Evolutionary conservation across 2,113 vertebrate species (phyloP), one percentile per base, ranked within the genome.

Genomic region (Crypturellus undulatus): DNA sequence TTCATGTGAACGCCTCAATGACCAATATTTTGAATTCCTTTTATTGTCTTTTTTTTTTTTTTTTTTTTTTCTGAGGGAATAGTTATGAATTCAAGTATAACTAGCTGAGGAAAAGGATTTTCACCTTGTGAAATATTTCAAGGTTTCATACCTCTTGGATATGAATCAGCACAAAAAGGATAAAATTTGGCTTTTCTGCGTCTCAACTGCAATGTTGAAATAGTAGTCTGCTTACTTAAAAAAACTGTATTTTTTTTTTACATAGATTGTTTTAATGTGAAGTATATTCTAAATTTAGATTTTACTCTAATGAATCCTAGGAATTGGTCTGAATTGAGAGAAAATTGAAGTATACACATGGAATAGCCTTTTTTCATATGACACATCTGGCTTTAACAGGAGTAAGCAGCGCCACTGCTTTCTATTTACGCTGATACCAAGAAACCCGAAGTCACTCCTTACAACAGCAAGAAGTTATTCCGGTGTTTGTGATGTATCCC

Each of bases 171-270:
- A 13, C 56, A 43, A 87, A 95, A 95, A 93, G 81, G 17, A 45
- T 45, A 52, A 73, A 52, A 43, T 47, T 60, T 81, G 17, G 43
- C 78, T 79, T 93, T 89, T 89, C 28, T 52, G 34, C 47, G 16
- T 77, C 68, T 73, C 80, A 92, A 92, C 90, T 69, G 26, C 32
- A 79, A 49, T 89, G 79, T 11, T 32, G 58, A 84, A 92, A 87
- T 87, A 60, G 19, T 34, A 84, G 28, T 92, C 36, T 64, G 51
- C 34, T 95, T 5, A 59, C 79, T 95, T 63, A 52, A 76, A 52
- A 81, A 88, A 75, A 24, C 28, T 45, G 26, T 24, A 79, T 12
- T 11, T 80, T 65, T 63, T 63, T 62, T 49, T 88, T 51, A 22
- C 60, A 79, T 69, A 73, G 26, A 45, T 10, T 78, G 18, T 56